A percentile compares a stretch with the other conserved stretches of the same genome.
Conservation (phyloP, 2,113 vertebrate genomes). For the Corythaeola cristata region DNA sequence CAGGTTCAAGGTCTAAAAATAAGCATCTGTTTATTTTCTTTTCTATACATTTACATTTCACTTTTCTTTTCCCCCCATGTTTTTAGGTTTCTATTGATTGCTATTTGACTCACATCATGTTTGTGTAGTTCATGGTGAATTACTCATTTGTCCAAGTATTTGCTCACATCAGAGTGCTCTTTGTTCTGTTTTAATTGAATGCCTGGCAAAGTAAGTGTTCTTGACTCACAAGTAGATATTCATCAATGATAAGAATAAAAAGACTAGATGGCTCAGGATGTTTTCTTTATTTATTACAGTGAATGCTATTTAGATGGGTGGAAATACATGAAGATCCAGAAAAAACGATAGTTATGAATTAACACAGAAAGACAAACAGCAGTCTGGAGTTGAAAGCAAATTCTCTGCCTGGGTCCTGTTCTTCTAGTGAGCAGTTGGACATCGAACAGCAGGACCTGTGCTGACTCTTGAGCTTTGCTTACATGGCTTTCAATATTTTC, state of each 20-base stretch:
- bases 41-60: neutral
- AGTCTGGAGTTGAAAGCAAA: neutral
- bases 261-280: neutral
- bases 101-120: neutral
- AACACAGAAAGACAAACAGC: neutral
- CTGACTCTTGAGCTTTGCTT: neutral
- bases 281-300: conserved; percentile 1
- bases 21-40: neutral
- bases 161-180: neutral
- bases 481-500: neutral
- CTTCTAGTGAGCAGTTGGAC: neutral
- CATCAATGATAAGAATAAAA: neutral
- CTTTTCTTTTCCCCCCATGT: neutral
- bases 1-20: neutral
- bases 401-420: neutral
- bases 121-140: neutral
- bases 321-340: neutral
- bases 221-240: neutral
- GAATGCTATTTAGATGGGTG: neutral
- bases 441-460: neutral
- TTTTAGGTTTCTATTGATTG: neutral
- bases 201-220: neutral
- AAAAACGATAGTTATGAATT: neutral
- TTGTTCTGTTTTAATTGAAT: conserved; percentile 60
- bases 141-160: conserved; percentile 3